Evolutionary conservation across 2,888 invertebrate genomes (phyloP), one percentile per base, ranked within the genome.

Genomic region (Hetaerina titia): DNA sequence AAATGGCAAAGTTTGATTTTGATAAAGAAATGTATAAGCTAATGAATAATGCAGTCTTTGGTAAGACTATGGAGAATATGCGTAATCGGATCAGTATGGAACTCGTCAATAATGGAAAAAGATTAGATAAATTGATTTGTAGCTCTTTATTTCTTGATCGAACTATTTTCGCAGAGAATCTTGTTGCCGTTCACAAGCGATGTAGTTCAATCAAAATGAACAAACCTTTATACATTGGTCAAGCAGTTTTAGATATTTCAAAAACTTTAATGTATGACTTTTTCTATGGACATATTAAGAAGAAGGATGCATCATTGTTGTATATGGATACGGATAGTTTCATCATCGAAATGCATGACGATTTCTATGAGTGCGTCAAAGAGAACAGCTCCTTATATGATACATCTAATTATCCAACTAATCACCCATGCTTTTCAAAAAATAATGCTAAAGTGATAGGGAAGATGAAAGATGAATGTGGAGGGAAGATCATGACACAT

Each of bases 21-120:
- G 96, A 96, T 95, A 96, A 96, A 95, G 96, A 96, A 95, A 96
- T 96, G 95, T 96, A 95, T 95, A 97, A 97, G 96, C 95, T 96
- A 56, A 96, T 96, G 96, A 96, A 96, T 95, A 96, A 97, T 95
- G 95, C 96, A 13, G 96, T 96, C 31, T 96, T 96, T 95, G 96
- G 96, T 6, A 97, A 97, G 96, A 96, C 96, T 1, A 96, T 97
- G 96, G 96, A 97, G 95, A 97, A 97, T 96, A 96, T 96, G 19
- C 95, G 96, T 64, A 97, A 96, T 89, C 95, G 96, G 94, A 95
- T 96, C n/a, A 96, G 96, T 95, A 96, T 97, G 2, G 95, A 95
- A 58, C 90, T 96, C 25, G 95, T 95, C 6, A 94, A 89, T 22
- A 90, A 74, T 22, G 90, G 95, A 94, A 87, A 95, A 15, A 31